A percentile compares a stretch with the other conserved stretches of the same genome.
phyloP scores from a whole-genome alignment of 2,888 invertebrate genomes.

The Drosophila incognita region DNA sequence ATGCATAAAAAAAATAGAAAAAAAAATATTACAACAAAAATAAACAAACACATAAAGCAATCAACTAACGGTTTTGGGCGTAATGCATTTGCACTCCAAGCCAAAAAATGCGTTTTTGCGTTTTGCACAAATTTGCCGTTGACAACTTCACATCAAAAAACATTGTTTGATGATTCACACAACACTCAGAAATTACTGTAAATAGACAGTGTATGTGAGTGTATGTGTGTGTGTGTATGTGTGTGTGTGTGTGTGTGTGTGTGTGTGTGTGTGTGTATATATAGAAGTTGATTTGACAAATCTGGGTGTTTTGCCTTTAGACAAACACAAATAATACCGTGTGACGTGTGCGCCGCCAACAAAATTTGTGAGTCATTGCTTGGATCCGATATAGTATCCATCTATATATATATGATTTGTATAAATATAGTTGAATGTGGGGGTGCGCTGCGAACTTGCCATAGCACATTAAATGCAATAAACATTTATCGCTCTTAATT shows the following conservation, averaged over 20 bases:
- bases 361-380: constrained; percentile 46
- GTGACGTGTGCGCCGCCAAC: constrained; percentile 60
- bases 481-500: constrained; percentile 33
- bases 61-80: not conserved
- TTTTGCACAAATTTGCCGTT: constrained; percentile 21
- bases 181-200: constrained; percentile 24
- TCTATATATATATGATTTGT: not conserved
- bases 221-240: not conserved
- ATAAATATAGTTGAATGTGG: constrained; percentile 33
- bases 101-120: not conserved
- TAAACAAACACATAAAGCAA: constrained; percentile 10
- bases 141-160: constrained; percentile 44
- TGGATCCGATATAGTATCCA: constrained; percentile 16
- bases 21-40: not conserved
- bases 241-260: not conserved
- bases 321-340: constrained; percentile 27
- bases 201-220: constrained; percentile 13
- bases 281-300: constrained; percentile 54
- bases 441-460: constrained; percentile 48
- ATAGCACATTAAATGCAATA: constrained; percentile 43
- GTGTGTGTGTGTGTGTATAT: constrained; percentile 13
- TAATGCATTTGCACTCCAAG: constrained; percentile 53
- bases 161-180: constrained; percentile 46
- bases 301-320: constrained; percentile 37
- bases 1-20: constrained; percentile 53